Evolutionary conservation across 1,140 invertebrate genomes (phyloP).

Genomic region (Hyposmocoma kahamanoa): DNA sequence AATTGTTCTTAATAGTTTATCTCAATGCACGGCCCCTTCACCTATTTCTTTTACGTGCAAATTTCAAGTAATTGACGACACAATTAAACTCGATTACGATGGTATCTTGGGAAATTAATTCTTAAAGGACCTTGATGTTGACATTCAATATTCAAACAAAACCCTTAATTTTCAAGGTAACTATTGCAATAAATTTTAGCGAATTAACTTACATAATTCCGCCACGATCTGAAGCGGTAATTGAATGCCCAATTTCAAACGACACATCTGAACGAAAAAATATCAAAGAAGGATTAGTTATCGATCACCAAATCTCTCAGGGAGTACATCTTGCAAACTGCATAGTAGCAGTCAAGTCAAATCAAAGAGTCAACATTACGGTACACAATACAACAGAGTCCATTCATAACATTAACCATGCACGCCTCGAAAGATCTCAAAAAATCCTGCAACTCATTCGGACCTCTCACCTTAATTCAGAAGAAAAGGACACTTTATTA

Average conservation of each 20-base stretch:
- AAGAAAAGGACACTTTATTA: constrained; percentile 16
- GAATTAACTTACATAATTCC: neutral
- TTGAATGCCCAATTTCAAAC: neutral
- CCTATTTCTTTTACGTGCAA: neutral
- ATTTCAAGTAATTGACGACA: neutral
- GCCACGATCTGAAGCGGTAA: neutral
- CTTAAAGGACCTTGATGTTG: neutral
- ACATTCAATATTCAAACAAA: neutral
- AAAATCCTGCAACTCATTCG: constrained; percentile 12
- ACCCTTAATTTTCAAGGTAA: neutral
- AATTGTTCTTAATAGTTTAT: neutral
- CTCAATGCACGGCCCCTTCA: no score
- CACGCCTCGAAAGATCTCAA: neutral
- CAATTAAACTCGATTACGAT: neutral
- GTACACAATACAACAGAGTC: neutral
- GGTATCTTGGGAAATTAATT: neutral
- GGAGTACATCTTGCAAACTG: neutral
- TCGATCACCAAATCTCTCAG: neutral
- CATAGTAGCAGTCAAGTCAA: neutral
- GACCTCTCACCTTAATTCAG: constrained; percentile 12
- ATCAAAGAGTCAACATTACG: neutral
- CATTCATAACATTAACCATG: no score
- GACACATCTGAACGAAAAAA: neutral
- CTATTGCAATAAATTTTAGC: neutral
- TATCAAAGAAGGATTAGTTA: neutral